Conservation (phyloP, 35 echinoderm and acorn worm species). For the Hemicentrotus pulcherrimus region DNA sequence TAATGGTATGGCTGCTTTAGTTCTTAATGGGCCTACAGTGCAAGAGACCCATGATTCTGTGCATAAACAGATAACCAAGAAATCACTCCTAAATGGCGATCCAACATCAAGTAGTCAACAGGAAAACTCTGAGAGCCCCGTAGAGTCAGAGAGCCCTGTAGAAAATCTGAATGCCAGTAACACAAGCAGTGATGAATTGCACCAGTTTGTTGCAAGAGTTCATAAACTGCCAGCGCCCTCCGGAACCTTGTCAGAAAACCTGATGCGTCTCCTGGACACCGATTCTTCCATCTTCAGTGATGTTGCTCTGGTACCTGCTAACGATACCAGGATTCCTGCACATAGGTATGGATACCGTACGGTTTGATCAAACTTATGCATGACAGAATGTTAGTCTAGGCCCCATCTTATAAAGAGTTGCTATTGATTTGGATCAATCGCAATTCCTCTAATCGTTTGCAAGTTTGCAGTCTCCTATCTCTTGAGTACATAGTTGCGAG, state of each 20-base stretch:
- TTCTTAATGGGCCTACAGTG: not conserved
- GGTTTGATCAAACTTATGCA: not conserved
- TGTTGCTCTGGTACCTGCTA: not conserved
- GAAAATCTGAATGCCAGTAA: not conserved
- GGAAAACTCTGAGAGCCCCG: not conserved
- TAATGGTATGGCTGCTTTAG: not conserved
- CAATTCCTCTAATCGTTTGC: too few relatives aligned
- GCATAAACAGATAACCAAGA: not conserved
- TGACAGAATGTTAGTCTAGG: not conserved
- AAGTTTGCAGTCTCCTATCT: too few relatives aligned
- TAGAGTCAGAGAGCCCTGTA: not conserved
- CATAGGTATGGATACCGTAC: not conserved
- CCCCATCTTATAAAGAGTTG: too few relatives aligned
- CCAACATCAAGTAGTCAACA: not conserved
- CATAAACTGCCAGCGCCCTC: not conserved
- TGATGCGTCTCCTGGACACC: not conserved
- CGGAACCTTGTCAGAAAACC: not conserved
- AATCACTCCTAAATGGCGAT: not conserved
- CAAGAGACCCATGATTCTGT: not conserved
- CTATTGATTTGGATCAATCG: too few relatives aligned
- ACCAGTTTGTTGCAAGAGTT: not conserved
- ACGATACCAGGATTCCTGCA: not conserved
- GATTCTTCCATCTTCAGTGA: not conserved
- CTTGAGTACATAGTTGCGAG: too few relatives aligned
- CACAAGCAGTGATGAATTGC: not conserved